Evolutionary conservation across 2,797 vertebrate genomes (phyloP).

Genomic region (Odontamblyopus lacepedii): DNA sequence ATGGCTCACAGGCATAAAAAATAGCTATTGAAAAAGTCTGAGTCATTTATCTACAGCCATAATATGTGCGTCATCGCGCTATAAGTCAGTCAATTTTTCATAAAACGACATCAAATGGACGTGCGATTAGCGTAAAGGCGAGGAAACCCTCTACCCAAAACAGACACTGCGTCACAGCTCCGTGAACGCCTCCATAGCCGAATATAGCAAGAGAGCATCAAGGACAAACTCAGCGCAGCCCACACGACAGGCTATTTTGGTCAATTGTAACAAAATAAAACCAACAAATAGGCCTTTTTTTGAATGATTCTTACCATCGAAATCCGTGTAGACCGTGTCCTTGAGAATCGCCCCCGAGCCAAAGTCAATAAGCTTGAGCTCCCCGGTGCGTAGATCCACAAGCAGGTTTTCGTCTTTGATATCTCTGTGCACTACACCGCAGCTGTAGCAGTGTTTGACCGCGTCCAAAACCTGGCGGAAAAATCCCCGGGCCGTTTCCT

Average conservation of each 20-base stretch:
- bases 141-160: conserved; percentile 80
- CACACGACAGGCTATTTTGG: conserved; percentile 25
- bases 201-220: conserved; percentile 62
- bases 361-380: conserved; percentile 97
- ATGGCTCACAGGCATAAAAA: conserved; percentile 10
- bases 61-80: conserved; percentile 4
- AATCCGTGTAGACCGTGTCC: conserved; percentile 98
- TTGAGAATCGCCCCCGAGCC: conserved; percentile 96
- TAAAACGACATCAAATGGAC: conserved; percentile 10
- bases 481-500: conserved; percentile 89
- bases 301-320: conserved; percentile 84
- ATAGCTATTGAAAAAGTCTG: conserved; percentile 3
- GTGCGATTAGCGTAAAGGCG: conserved; percentile 4
- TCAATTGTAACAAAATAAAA: neutral
- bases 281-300: neutral
- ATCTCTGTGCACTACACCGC: conserved; percentile 94
- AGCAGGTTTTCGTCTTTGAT: conserved; percentile 98
- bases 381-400: conserved; percentile 90
- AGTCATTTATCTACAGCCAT: conserved; percentile 32
- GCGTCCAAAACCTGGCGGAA: conserved; percentile 95
- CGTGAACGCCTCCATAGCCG: conserved; percentile 72
- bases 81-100: neutral
- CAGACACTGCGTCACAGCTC: conserved; percentile 82
- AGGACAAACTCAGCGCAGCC: conserved; percentile 55
- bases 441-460: conserved; percentile 92